Percentiles rank a stretch among this genome's conserved stretches.
Evolutionary conservation across 2,797 vertebrate genomes (phyloP).

Genomic region (Tamandua tetradactyla): DNA sequence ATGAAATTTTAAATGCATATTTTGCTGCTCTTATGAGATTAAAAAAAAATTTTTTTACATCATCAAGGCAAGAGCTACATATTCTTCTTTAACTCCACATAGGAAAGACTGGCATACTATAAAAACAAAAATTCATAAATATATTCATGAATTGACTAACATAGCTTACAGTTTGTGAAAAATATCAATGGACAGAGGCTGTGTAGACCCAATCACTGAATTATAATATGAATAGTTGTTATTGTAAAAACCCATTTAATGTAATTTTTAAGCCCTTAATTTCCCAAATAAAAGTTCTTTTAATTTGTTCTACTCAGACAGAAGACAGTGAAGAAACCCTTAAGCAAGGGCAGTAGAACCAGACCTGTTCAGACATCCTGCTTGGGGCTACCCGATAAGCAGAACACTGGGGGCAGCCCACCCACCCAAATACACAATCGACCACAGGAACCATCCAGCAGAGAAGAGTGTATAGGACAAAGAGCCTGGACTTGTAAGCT

Average conservation of each 20-base stretch:
- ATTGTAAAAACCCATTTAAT: background rate
- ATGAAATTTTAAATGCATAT: background rate
- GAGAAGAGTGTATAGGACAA: too few relatives aligned
- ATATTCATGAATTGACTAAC: background rate
- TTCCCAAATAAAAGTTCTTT: background rate
- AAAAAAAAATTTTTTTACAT: background rate
- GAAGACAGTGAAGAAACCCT: too few relatives aligned
- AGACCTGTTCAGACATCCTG: too few relatives aligned
- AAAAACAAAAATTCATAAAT: background rate
- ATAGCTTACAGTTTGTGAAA: background rate
- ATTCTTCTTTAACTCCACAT: background rate
- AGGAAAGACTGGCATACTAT: background rate
- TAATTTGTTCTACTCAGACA: background rate
- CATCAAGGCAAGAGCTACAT: background rate
- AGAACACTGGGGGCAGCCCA: too few relatives aligned
- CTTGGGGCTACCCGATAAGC: too few relatives aligned
- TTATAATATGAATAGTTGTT: background rate
- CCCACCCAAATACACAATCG: too few relatives aligned
- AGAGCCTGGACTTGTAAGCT: too few relatives aligned
- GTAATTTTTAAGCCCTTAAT: background rate
- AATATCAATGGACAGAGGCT: background rate
- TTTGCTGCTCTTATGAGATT: too few relatives aligned
- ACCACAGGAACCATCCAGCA: too few relatives aligned
- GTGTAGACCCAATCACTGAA: background rate
- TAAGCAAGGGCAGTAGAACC: too few relatives aligned